These are phyloP conservation scores for Diorhabda carinulata DNA, from an alignment of 1,140 invertebrate species.

Conservation along the genomic window DNA sequence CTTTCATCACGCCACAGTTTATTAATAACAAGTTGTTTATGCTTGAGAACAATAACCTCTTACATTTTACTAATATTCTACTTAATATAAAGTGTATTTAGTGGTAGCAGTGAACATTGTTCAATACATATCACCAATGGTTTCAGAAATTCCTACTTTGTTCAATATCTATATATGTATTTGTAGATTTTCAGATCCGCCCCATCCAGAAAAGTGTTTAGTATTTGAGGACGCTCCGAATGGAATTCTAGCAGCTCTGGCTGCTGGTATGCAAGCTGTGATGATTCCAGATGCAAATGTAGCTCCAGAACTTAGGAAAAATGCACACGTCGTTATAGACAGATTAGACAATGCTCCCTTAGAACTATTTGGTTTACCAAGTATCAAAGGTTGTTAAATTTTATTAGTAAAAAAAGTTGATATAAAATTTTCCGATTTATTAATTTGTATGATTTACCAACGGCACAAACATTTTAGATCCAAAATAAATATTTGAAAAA, in stretches of 20 bases:
- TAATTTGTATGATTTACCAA: too few relatives aligned
- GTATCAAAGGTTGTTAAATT: slow-evolving; percentile 29
- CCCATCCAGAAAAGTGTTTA: slow-evolving; percentile 60
- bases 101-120: too few relatives aligned
- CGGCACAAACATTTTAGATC: too few relatives aligned
- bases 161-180: not conserved
- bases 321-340: slow-evolving; percentile 65
- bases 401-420: too few relatives aligned
- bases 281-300: slow-evolving; percentile 73
- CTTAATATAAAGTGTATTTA: too few relatives aligned
- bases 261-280: slow-evolving; percentile 78
- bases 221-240: slow-evolving; percentile 88
- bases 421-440: too few relatives aligned
- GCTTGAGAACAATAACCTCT: too few relatives aligned
- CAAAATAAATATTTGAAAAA: too few relatives aligned
- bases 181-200: slow-evolving; percentile 56
- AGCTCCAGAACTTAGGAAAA: slow-evolving; percentile 53
- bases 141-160: too few relatives aligned
- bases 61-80: too few relatives aligned
- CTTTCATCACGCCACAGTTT: not conserved
- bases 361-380: slow-evolving; percentile 70
- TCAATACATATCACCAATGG: too few relatives aligned
- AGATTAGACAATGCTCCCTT: slow-evolving; percentile 72
- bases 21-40: too few relatives aligned
- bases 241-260: slow-evolving; percentile 67